A percentile compares a stretch with the other conserved stretches of the same genome.
Conservation (phyloP, 1,140 invertebrate genomes). For the Sinonovacula constricta region DNA sequence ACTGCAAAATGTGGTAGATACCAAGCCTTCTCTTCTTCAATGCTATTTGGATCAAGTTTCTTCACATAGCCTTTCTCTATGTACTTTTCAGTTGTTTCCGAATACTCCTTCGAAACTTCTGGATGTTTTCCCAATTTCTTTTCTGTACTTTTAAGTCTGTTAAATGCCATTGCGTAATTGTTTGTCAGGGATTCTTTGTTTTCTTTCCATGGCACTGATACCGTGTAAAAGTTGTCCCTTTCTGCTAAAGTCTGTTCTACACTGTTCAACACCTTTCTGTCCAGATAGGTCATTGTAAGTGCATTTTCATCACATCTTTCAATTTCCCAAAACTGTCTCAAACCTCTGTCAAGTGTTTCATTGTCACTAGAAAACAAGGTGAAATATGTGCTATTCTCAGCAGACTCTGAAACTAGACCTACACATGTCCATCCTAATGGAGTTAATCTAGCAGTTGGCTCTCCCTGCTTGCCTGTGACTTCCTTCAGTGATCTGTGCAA, state of each 20-base stretch:
- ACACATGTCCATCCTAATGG: constrained; percentile 21
- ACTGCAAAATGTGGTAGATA: constrained; percentile 51
- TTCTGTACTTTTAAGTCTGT: constrained; percentile 27
- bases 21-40: constrained; percentile 6
- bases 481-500: not conserved
- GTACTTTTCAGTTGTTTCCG: not conserved
- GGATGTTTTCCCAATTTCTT: constrained; percentile 21
- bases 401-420: not conserved
- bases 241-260: not conserved
- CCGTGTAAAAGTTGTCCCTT: constrained; percentile 5
- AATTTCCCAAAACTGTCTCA: constrained; percentile 33
- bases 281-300: not conserved
- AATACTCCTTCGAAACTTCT: constrained; percentile 10
- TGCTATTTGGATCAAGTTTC: not conserved
- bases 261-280: not conserved
- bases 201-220: constrained; percentile 46
- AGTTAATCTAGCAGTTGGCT: constrained; percentile 6
- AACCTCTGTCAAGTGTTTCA: not conserved
- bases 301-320: not conserved
- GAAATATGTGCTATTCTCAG: not conserved
- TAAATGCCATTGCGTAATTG: constrained; percentile 7
- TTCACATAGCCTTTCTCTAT: not conserved
- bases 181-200: constrained; percentile 1
- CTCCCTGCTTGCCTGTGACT: not conserved
- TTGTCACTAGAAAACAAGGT: not conserved